Evolutionary conservation across 1,140 invertebrate species (phyloP).

Genomic region (Cydia pomonella): DNA sequence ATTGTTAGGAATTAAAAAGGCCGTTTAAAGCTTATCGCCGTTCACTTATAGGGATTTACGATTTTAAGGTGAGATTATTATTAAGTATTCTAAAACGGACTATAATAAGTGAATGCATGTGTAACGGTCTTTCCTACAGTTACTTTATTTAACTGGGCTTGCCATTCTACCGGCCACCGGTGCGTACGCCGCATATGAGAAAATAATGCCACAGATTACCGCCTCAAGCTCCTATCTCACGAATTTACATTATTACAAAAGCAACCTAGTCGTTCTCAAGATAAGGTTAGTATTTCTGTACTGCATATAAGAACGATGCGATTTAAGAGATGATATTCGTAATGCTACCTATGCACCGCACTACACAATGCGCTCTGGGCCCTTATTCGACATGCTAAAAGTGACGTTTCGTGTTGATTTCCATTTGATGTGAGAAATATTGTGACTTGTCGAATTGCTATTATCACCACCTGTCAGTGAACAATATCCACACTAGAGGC

Average conservation of each 20-base stretch:
- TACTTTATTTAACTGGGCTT: slow-evolving; percentile 47
- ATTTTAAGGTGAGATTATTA: background rate
- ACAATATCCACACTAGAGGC: too few species aligned
- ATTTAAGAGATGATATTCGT: background rate
- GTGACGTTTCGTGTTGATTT: too few species aligned
- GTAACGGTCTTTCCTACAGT: slow-evolving; percentile 55
- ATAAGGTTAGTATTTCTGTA: background rate
- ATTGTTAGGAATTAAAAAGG: background rate
- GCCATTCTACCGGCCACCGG: slow-evolving; percentile 45
- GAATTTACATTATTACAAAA: background rate
- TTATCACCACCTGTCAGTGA: too few species aligned
- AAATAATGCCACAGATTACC: slow-evolving; percentile 52
- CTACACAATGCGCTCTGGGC: slow-evolving; percentile 38
- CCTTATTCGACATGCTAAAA: too few species aligned
- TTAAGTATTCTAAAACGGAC: background rate
- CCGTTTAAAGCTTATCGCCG: background rate
- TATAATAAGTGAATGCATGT: slow-evolving; percentile 38
- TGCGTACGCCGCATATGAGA: slow-evolving; percentile 54
- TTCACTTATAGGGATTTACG: too few species aligned
- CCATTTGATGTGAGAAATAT: too few species aligned
- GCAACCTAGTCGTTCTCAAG: background rate
- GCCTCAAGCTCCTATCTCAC: background rate
- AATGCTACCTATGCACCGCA: slow-evolving; percentile 39
- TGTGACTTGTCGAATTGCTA: too few species aligned
- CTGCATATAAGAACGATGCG: background rate